These are phyloP conservation scores for Abscondita cerata DNA, from an alignment of 2,888 invertebrate genomes.

Conservation along the genomic window DNA sequence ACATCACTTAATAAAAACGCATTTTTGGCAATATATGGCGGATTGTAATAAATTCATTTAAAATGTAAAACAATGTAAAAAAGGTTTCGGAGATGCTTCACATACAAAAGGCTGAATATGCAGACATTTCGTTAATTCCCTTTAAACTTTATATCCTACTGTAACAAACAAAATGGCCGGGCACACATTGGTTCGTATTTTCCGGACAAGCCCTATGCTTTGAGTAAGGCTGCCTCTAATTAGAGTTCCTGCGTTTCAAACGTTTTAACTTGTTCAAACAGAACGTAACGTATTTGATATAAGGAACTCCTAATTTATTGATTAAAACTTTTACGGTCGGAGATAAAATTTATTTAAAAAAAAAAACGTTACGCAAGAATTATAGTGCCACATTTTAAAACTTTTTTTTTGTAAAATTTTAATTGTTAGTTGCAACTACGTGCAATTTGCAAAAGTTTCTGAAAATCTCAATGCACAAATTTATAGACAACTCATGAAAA, in stretches of 20 bases:
- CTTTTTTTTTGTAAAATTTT: too few relatives aligned
- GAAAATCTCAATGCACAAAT: too few relatives aligned
- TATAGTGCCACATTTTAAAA: too few relatives aligned
- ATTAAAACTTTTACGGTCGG: slow-evolving; percentile 3
- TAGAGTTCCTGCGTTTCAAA: slow-evolving; percentile 31
- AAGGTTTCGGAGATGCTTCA: slow-evolving; percentile 19
- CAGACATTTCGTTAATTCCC: slow-evolving; percentile 34
- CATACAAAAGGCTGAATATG: slow-evolving; percentile 25
- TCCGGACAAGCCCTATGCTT: slow-evolving; percentile 29
- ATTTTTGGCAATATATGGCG: slow-evolving; percentile 2
- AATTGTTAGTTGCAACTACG: too few relatives aligned
- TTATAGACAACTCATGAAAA: too few relatives aligned
- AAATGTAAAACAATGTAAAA: slow-evolving; percentile 21
- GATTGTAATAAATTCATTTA: slow-evolving; percentile 19
- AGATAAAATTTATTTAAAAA: too few relatives aligned
- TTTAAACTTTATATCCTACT: slow-evolving; percentile 34
- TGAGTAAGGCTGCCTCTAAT: slow-evolving; percentile 32
- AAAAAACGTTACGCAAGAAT: too few relatives aligned
- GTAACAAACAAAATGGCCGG: slow-evolving; percentile 41
- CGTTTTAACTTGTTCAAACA: slow-evolving; percentile 33
- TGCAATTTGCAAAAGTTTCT: too few relatives aligned
- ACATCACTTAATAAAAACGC: neutral
- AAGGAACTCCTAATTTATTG: slow-evolving; percentile 28
- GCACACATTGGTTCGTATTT: slow-evolving; percentile 31
- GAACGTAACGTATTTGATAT: slow-evolving; percentile 24